A percentile compares a stretch with the other conserved stretches of the same genome.
Evolutionary conservation across 2,113 vertebrate species (phyloP).

Genomic region (Oplegnathus fasciatus): DNA sequence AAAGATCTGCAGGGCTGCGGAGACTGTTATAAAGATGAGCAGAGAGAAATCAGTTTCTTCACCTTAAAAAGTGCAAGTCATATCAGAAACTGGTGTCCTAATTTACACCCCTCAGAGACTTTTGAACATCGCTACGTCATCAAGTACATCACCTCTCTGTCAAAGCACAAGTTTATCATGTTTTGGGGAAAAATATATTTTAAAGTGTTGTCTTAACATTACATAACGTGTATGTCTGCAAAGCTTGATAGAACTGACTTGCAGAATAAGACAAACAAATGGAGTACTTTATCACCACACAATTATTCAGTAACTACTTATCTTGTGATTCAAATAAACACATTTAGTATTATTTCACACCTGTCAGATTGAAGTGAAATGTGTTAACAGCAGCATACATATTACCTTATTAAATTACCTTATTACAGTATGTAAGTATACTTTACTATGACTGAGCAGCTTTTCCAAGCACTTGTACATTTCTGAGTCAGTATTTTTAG

Average conservation of each 20-base stretch:
- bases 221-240: not conserved
- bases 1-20: slow-evolving; percentile 4
- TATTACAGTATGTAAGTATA: not conserved
- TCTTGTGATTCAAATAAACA: not conserved
- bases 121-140: slow-evolving; percentile 6
- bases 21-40: slow-evolving; percentile 5
- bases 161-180: not conserved
- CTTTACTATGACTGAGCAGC: not conserved
- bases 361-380: not conserved
- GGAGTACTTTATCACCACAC: not conserved
- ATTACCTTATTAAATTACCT: no score
- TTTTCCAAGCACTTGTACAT: not conserved
- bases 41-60: slow-evolving; percentile 12
- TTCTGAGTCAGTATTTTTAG: not conserved
- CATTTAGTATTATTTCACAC: not conserved
- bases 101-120: slow-evolving; percentile 29
- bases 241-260: not conserved
- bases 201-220: no score
- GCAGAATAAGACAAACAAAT: not conserved
- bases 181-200: not conserved
- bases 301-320: not conserved
- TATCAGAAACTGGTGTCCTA: slow-evolving; percentile 32
- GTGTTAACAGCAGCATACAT: not conserved
- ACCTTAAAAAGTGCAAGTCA: slow-evolving; percentile 33
- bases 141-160: not conserved